Evolutionary conservation across 2,888 invertebrate species (phyloP).

Genomic region (Leistus spinibarbis): DNA sequence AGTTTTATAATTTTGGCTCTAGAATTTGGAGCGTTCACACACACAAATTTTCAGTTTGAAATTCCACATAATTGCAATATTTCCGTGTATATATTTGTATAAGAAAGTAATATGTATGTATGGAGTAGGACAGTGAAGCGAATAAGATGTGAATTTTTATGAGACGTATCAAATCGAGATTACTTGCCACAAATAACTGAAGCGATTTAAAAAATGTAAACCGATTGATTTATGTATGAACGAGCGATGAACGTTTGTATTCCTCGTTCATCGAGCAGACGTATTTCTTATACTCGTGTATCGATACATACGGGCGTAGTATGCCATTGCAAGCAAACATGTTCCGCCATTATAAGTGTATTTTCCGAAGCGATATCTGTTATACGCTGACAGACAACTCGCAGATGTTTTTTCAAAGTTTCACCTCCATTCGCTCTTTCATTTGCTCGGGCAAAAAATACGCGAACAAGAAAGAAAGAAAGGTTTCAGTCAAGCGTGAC

Average conservation of each 20-base stretch:
- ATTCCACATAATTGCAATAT: no score
- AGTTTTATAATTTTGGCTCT: no score
- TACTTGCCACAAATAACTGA: not conserved
- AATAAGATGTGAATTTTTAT: not conserved
- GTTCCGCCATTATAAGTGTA: not conserved
- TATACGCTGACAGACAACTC: not conserved
- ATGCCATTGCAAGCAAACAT: not conserved
- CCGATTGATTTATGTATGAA: not conserved
- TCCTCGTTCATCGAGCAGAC: not conserved
- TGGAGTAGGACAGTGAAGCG: not conserved
- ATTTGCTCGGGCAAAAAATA: not conserved
- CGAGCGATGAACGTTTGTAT: not conserved
- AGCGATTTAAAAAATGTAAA: not conserved
- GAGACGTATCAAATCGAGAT: not conserved
- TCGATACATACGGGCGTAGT: not conserved
- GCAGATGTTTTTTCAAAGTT: slow-evolving; percentile 7
- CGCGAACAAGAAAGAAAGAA: not conserved
- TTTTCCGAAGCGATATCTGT: not conserved
- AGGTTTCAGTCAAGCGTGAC: not conserved
- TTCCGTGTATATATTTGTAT: no score
- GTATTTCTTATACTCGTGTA: not conserved
- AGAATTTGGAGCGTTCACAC: no score
- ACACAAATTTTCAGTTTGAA: no score
- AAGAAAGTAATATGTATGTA: not conserved
- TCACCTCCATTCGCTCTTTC: not conserved